Evolutionary conservation across 2,888 invertebrate genomes (phyloP).

Genomic region (Eupithecia subumbrata): DNA sequence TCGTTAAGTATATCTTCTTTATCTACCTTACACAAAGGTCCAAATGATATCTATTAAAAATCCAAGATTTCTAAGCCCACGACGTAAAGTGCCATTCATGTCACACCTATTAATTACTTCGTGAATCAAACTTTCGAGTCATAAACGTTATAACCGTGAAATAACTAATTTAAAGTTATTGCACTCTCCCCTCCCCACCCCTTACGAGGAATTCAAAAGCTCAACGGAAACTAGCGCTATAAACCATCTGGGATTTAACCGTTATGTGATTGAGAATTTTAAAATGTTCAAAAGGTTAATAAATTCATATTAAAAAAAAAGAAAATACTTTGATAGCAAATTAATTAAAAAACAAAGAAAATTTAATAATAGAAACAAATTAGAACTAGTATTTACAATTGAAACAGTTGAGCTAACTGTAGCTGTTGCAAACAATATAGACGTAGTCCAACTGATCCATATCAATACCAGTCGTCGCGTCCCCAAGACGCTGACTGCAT

Average conservation of each 20-base stretch:
- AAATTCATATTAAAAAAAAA: background rate
- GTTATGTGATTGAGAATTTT: slow-evolving; percentile 6
- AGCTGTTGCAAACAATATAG: too few species aligned
- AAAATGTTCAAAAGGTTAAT: background rate
- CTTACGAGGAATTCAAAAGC: slow-evolving; percentile 44
- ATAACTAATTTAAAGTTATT: slow-evolving; percentile 46
- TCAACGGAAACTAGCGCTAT: slow-evolving; percentile 49
- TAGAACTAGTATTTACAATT: too few species aligned
- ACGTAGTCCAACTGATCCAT: too few species aligned
- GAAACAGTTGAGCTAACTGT: too few species aligned
- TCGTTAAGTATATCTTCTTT: background rate
- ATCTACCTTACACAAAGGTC: background rate
- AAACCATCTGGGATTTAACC: slow-evolving; percentile 42
- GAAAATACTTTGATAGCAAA: background rate
- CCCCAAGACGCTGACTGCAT: too few species aligned
- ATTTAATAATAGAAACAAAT: too few species aligned
- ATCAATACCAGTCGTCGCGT: too few species aligned
- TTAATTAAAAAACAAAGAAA: background rate
- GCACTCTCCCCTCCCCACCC: slow-evolving; percentile 40
- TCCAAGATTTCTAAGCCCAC: background rate
- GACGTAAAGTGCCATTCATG: background rate
- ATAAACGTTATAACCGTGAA: slow-evolving; percentile 45
- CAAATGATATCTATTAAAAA: background rate
- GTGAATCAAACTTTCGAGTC: slow-evolving; percentile 34
- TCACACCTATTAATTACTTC: slow-evolving; percentile 20